A percentile compares a stretch with the other conserved stretches of the same genome.
phyloP scores from a whole-genome alignment of 1,140 invertebrate genomes.

The Lutraria rhynchaena region DNA sequence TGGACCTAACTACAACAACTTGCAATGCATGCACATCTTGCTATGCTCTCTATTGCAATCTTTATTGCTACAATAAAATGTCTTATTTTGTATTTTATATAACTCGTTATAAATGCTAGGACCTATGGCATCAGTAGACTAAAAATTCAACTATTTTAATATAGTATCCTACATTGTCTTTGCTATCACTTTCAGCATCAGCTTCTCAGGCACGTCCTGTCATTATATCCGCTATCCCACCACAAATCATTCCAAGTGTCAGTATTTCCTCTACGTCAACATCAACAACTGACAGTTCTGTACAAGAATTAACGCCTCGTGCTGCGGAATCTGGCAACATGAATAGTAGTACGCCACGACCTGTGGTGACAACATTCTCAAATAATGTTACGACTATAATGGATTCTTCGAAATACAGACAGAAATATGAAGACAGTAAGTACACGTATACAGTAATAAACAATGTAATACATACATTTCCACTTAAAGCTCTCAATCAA shows the following conservation, averaged over 20 bases:
- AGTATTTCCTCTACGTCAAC: not conserved
- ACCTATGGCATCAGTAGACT: no score
- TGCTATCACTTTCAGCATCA: constrained; percentile 30
- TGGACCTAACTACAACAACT: no score
- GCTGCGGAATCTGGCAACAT: not conserved
- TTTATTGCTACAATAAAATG: no score
- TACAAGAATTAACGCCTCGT: not conserved
- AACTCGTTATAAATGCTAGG: no score
- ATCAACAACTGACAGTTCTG: not conserved
- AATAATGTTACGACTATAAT: constrained; percentile 42
- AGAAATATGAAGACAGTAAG: constrained; percentile 32
- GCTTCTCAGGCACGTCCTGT: constrained; percentile 50
- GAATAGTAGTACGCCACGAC: not conserved
- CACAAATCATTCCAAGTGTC: constrained; percentile 53
- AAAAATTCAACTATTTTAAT: no score
- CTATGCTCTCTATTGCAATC: no score
- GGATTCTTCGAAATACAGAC: constrained; percentile 16
- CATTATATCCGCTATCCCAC: constrained; percentile 44
- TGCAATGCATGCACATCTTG: no score
- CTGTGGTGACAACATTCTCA: constrained; percentile 47
- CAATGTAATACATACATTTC: no score
- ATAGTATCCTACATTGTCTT: no score
- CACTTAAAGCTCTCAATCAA: no score
- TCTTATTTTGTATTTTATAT: no score
- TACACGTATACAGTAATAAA: no score